A percentile compares a stretch with the other conserved stretches of the same genome.
These are phyloP conservation scores for Isoperla grammatica DNA, from an alignment of 2,888 invertebrate species.

Conservation along the genomic window DNA sequence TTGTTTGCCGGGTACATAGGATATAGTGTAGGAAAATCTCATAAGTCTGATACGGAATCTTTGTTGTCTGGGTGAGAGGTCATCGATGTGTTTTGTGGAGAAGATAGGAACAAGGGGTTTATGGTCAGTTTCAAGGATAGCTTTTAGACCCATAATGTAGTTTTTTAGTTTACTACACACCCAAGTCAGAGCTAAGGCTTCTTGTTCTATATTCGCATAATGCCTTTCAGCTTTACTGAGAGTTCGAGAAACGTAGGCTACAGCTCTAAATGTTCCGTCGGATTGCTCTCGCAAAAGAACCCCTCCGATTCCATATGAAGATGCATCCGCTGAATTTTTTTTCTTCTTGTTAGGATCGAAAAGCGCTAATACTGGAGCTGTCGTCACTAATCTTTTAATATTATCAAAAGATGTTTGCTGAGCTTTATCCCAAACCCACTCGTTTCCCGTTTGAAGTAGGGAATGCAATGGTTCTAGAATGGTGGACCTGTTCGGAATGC, in stretches of 20 bases:
- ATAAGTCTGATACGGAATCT: conserved; percentile 31
- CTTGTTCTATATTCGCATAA: not conserved
- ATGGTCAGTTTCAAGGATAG: conserved; percentile 18
- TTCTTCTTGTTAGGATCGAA: conserved; percentile 4
- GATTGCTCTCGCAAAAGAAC: not conserved
- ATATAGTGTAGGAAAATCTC: conserved; percentile 29
- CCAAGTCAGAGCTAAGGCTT: not conserved
- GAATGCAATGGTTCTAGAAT: not conserved
- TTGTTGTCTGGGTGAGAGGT: conserved; percentile 23
- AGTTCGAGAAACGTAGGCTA: conserved; percentile 1
- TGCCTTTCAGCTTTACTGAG: not conserved
- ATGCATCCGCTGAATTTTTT: conserved; percentile 2
- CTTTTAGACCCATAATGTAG: not conserved
- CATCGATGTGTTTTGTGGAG: conserved; percentile 20
- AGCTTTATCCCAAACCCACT: not conserved
- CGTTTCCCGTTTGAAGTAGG: not conserved
- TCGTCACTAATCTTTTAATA: not conserved
- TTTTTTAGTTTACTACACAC: not conserved
- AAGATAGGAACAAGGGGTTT: conserved; percentile 25
- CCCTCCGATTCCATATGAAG: conserved; percentile 7
- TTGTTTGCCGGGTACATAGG: conserved; percentile 33
- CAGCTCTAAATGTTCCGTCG: not conserved
- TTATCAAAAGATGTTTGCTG: conserved; percentile 8
- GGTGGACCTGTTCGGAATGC: not conserved
- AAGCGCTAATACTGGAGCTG: conserved; percentile 3